These are phyloP conservation scores for Chauna torquata DNA, from an alignment of 2,113 vertebrate genomes.

Conservation along the genomic window DNA sequence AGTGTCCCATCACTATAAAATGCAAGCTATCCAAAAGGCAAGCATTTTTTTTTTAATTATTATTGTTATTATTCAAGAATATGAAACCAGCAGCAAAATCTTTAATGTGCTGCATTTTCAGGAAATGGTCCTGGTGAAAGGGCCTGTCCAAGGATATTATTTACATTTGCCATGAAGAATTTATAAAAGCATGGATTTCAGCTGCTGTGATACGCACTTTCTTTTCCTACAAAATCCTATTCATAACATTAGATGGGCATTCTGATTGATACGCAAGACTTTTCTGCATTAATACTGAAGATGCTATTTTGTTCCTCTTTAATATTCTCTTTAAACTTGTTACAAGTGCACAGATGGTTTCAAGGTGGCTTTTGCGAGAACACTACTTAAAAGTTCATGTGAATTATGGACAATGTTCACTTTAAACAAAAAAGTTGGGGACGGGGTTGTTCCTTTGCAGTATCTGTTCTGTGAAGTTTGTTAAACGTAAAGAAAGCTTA, in stretches of 20 bases:
- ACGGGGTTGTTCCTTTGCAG: slow-evolving; percentile 81
- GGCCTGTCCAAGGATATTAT: slow-evolving; percentile 16
- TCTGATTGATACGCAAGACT: slow-evolving; percentile 57
- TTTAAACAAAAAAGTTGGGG: slow-evolving; percentile 63
- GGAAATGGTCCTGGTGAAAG: slow-evolving; percentile 30
- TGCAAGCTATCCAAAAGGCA: slow-evolving; percentile 14
- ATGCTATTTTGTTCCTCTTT: slow-evolving; percentile 65
- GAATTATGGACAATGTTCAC: slow-evolving; percentile 66
- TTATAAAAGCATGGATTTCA: slow-evolving; percentile 25
- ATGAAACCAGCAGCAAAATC: slow-evolving; percentile 49
- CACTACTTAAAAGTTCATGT: slow-evolving; percentile 69
- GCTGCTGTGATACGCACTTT: slow-evolving; percentile 66
- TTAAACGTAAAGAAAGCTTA: slow-evolving; percentile 86
- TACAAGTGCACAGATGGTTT: slow-evolving; percentile 61
- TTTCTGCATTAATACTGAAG: slow-evolving; percentile 64
- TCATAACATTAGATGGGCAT: slow-evolving; percentile 68
- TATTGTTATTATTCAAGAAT: slow-evolving; percentile 20
- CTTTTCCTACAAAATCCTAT: slow-evolving; percentile 56
- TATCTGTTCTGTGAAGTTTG: slow-evolving; percentile 88
- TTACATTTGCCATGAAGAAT: slow-evolving; percentile 32
- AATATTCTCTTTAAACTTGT: slow-evolving; percentile 52
- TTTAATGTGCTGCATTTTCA: slow-evolving; percentile 47
- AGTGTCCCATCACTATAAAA: slow-evolving; percentile 50
- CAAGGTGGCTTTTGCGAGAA: slow-evolving; percentile 58
- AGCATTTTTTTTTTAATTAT: background rate